Evolutionary conservation across 2,113 vertebrate genomes (phyloP), one percentile per base, ranked within the genome.

Genomic region (Dasyurus viverrinus): DNA sequence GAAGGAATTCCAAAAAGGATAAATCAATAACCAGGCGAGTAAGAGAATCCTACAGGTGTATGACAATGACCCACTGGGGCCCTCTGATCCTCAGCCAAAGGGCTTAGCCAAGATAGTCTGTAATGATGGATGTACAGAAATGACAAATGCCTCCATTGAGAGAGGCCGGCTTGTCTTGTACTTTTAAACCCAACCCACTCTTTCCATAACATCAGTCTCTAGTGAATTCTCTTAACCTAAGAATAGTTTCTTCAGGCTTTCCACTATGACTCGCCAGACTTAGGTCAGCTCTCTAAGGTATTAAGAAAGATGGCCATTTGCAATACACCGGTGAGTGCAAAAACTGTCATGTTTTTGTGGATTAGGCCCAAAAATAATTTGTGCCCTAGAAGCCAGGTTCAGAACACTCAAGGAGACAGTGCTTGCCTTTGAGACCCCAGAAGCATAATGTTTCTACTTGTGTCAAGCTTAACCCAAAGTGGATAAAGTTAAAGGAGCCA

Each of bases 1-100:
- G 60, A 95, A 97, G 89, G 93, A 96, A 96, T 97, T 97, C 95
- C 54, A 93, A 95, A 98, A 97, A 97, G 95, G 96, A 96, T 97
- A 97, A 97, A 97, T 98, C 97, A 97, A 97, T 97, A 97, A 54
- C 36, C 53, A 95, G 94, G 93, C 93, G 1, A 94, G 95, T n/a
- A 90, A 90, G 95, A 91, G 93, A 95, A 93, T 96, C 95, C 97
- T 96, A 97, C 93, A 97, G 96, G 97, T 97, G 16, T 94, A 94
- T 89, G 93, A 93, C 90, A 95, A 26, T 94, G 96, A 97, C 96
- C 91, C 93, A 93, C 0, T 7, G 30, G 92, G 89, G 89, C 91
- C 96, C n/a, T 95, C 96, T 96, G 94, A 93, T 95, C 93, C n/a
- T 95, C 60, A 95, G 93, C 94, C 60, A 89, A 53, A 57, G 54